These are phyloP conservation scores for Operophtera brumata DNA, from an alignment of 2,888 invertebrate genomes.

Conservation along the genomic window DNA sequence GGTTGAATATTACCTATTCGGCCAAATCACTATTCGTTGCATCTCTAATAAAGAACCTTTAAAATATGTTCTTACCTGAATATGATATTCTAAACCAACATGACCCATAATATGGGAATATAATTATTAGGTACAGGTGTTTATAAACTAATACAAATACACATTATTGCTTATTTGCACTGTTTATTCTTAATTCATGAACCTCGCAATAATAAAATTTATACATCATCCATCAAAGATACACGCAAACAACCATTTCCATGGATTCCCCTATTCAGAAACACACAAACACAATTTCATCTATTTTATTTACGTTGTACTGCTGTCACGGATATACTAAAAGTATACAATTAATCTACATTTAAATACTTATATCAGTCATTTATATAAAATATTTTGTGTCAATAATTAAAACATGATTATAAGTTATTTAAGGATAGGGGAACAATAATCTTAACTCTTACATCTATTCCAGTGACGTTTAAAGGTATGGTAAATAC, in stretches of 20 bases:
- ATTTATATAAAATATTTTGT: slow-evolving; percentile 42
- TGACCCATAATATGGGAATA: too few species aligned
- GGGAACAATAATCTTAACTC: slow-evolving; percentile 36
- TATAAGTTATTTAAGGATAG: slow-evolving; percentile 48
- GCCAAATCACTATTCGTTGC: too few species aligned
- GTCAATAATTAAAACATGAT: slow-evolving; percentile 32
- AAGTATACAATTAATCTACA: slow-evolving; percentile 37
- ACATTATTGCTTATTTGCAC: slow-evolving; percentile 53
- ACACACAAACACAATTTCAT: slow-evolving; percentile 46
- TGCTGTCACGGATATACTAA: slow-evolving; percentile 47
- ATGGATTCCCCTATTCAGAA: slow-evolving; percentile 55
- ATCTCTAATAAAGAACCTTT: too few species aligned
- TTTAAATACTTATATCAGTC: slow-evolving; percentile 41
- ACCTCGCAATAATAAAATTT: slow-evolving; percentile 40
- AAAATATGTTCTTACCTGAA: too few species aligned
- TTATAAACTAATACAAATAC: slow-evolving; percentile 13
- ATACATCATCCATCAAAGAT: slow-evolving; percentile 37
- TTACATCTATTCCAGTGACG: slow-evolving; percentile 22
- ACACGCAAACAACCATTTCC: slow-evolving; percentile 33
- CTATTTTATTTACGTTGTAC: slow-evolving; percentile 69
- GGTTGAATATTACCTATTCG: too few species aligned
- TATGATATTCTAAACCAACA: too few species aligned
- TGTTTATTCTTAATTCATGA: slow-evolving; percentile 62
- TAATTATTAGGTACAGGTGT: too few species aligned
- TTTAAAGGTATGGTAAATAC: slow-evolving; percentile 40